These are phyloP conservation scores for Phragmatobia fuliginosa DNA, from an alignment of 2,888 invertebrate genomes.

Conservation along the genomic window DNA sequence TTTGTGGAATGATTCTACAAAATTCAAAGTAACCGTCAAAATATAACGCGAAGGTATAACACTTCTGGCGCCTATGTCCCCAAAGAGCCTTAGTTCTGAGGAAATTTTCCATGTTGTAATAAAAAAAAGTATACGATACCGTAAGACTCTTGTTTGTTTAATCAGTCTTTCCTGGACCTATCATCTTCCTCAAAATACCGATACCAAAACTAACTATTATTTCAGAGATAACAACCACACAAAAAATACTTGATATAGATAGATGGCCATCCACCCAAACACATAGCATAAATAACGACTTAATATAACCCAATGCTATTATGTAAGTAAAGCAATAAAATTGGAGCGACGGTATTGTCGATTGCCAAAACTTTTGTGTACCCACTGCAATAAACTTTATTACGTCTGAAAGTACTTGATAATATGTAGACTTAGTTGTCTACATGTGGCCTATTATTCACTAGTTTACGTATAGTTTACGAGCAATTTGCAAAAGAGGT, in stretches of 20 bases:
- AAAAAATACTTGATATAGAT: neutral
- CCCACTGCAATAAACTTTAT: conserved; percentile 58
- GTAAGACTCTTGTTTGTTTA: neutral
- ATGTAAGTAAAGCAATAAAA: conserved; percentile 41
- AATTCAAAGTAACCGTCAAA: neutral
- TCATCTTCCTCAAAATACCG: neutral
- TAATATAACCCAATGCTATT: conserved; percentile 21
- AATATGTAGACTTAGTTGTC: conserved; percentile 59
- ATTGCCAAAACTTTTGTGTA: conserved; percentile 50
- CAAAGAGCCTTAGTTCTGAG: neutral
- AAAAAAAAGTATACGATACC: neutral
- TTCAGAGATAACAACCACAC: neutral
- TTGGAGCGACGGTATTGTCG: conserved; percentile 20
- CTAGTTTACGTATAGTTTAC: conserved; percentile 72
- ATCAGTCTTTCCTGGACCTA: neutral
- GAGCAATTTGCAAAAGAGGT: conserved; percentile 80
- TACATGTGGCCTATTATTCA: conserved; percentile 63
- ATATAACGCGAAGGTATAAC: neutral
- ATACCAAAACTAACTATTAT: neutral
- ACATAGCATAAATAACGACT: conserved; percentile 8
- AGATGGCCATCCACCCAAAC: neutral
- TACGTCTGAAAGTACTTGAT: conserved; percentile 54
- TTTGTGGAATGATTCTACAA: neutral
- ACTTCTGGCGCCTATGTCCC: neutral
- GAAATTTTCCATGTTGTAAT: neutral